Base-by-base conservation (phyloP, 2,888 invertebrate genomes). In the Papilio elwesi region DNA sequence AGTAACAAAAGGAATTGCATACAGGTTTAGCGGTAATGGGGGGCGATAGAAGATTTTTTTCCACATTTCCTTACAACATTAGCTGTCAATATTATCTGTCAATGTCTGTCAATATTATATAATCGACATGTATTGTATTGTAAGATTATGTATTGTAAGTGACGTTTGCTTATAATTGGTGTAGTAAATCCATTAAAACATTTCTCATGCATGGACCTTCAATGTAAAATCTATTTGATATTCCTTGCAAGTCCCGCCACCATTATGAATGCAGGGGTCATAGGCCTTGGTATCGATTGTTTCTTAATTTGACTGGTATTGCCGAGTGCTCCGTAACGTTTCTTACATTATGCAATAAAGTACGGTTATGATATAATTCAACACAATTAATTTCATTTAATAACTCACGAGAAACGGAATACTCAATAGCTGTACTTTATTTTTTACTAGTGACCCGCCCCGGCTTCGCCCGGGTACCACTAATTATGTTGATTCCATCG, bases 221-320 rank as follows among this genome's bases (percentile, higher is more conserved):
- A 59, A 59, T 59, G 38, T 59, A 38, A 57, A 59, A 59, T 38
- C 59, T 59, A 38, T 49, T 68, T 68, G 55, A 49, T 59, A 59
- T 68, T 59, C 49, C 6, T 10, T 47, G 26, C 38, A 38, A 59
- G 68, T 68, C 36, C 49, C 49, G 48, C 36, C 36, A 13, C n/a
- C 68, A 12, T 57, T 57, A 55, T 48, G 10, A 12, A 16, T 48
- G 11, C 11, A 11, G 5, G 38, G 68, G 68, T 68, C 68, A 68
- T 62, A 49, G 38, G 38, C 68, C 68, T 62, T 51, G 38, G 49
- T 68, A 68, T 59, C 57, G 36, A 68, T 68, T 36, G 59, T 59
- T 51, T 11, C 59, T 59, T 68, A 62, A 70, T 70, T 63, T 63
- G 69, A 52, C 38, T 43, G 43, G 0, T 43, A 9, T n/a, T 13